Percentiles rank a stretch among this genome's conserved stretches.
These are phyloP conservation scores for Pantherophis vulpinus DNA, from an alignment of 2,797 vertebrate genomes.

Conservation along the genomic window DNA sequence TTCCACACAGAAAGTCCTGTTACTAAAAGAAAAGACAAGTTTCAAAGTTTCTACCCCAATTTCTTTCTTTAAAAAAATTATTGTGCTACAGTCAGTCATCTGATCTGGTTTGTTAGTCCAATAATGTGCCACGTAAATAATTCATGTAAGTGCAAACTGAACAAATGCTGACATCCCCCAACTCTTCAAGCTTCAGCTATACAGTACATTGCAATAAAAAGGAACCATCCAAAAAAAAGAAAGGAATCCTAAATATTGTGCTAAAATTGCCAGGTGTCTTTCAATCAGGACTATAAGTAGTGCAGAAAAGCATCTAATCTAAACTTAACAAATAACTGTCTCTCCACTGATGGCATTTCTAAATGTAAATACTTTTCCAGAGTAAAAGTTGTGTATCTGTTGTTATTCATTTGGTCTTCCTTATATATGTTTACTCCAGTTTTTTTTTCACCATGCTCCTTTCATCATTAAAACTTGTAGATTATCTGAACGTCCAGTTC, in stretches of 20 bases:
- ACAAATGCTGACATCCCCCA: constrained; percentile 60
- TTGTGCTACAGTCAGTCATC: constrained; percentile 49
- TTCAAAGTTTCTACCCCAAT: background rate
- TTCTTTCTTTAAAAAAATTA: background rate
- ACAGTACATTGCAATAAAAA: constrained; percentile 61
- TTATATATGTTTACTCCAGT: background rate
- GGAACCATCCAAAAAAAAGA: background rate
- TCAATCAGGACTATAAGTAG: background rate
- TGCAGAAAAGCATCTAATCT: background rate
- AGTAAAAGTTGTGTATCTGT: no score
- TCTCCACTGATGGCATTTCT: no score
- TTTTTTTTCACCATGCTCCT: background rate
- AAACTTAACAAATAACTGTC: no score
- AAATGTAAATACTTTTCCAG: no score
- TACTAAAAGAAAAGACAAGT: background rate
- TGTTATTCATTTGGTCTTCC: background rate
- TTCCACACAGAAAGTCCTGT: background rate
- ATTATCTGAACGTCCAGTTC: background rate
- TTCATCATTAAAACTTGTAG: background rate
- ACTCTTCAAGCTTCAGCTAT: constrained; percentile 28
- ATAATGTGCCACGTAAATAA: constrained; percentile 63
- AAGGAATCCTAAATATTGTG: background rate
- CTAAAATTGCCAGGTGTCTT: background rate
- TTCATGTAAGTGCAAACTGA: constrained; percentile 51
- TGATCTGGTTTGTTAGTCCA: constrained; percentile 55